Evolutionary conservation across 2,113 vertebrate species (phyloP).

Genomic region (Artemisiospiza belli): DNA sequence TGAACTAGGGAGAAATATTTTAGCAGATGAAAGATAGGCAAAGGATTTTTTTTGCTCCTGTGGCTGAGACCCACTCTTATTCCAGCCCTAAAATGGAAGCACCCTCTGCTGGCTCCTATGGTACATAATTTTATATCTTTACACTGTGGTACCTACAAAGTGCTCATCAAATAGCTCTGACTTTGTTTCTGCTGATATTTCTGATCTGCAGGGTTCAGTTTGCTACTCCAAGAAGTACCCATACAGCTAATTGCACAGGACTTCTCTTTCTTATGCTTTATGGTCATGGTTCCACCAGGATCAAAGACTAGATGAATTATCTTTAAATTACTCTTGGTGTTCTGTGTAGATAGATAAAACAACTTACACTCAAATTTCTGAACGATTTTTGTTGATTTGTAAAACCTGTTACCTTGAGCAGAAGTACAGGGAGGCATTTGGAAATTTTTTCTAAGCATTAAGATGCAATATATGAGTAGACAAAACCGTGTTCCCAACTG

Average conservation of each 20-base stretch:
- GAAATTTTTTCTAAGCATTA: neutral
- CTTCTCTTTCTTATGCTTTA: neutral
- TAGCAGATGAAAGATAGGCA: neutral
- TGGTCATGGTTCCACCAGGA: neutral
- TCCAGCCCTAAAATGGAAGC: slow-evolving; percentile 67
- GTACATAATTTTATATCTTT: slow-evolving; percentile 38
- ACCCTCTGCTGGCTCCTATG: slow-evolving; percentile 62
- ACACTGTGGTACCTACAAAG: neutral
- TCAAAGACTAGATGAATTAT: neutral
- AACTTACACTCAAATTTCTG: neutral
- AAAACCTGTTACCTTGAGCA: neutral
- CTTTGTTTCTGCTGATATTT: neutral
- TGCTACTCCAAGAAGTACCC: neutral
- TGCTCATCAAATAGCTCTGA: neutral
- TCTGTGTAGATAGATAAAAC: neutral
- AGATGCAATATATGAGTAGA: neutral
- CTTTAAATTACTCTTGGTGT: neutral
- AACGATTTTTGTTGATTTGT: neutral
- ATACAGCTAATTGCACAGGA: neutral
- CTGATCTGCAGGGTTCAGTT: neutral
- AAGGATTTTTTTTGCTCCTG: neutral
- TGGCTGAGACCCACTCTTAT: neutral
- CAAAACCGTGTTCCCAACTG: fast-evolving
- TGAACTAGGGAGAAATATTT: neutral
- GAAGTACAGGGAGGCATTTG: neutral